Evolutionary conservation across 2,797 vertebrate genomes (phyloP), one percentile per base, ranked within the genome.

Genomic region (Eurystomus glaucurus): DNA sequence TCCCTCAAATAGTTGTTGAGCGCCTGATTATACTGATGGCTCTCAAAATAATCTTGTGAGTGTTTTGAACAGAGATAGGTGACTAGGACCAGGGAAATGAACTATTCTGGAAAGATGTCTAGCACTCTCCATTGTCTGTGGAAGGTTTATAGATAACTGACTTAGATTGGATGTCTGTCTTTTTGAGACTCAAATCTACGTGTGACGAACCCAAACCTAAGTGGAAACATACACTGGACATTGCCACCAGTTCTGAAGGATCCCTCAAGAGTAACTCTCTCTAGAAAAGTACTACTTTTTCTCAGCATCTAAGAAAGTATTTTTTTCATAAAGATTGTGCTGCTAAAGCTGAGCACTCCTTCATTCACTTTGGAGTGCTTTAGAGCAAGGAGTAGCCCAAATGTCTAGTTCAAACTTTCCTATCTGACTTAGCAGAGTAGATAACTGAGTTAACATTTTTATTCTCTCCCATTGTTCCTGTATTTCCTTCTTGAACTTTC

Each of bases 401-500:
- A 69, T 29, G 23, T 60, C 14, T 35, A 14, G 5, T 77, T 79
- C 22, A 51, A 55, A 75, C 7, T 90, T 84, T 85, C 54, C 55
- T 74, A 58, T 90, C 29, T 84, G 58, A 80, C 19, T 86, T 85
- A 83, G 45, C 25, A 87, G 60, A 66, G 26, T 60, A 35, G 92
- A 91, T 85, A 68, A 70, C 17, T 10, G 26, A 87, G 28, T 45
- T 65, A 55, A 90, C 1, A 7, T 48, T 74, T 92, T 93, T 65
- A 51, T 74, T 78, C 21, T 71, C 14, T 90, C 48, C 43, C 13
- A 4, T 62, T 74, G 11, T 51, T 39, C 66, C n/a, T 83, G 8
- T 31, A 10, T 43, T 81, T 94, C 33, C 54, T 95, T 85, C 64
- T 90, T 90, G 76, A 68, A 51, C 22, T 88, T 78, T 90, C 5